Base-by-base conservation (phyloP, 64 coral and sea anemone genomes). In the Montipora cactus region DNA sequence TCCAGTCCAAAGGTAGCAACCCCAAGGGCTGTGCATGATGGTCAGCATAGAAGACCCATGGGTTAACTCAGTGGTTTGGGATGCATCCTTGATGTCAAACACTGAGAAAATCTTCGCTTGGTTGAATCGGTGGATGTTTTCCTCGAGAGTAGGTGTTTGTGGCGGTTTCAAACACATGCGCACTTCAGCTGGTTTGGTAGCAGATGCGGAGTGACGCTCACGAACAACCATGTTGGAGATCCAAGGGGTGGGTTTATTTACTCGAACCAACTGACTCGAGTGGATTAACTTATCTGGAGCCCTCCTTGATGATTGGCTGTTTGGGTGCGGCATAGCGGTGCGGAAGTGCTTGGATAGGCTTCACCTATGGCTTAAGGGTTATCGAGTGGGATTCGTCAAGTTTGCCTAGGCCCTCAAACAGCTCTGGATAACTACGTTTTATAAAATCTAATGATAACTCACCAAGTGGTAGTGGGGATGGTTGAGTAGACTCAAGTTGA, bases 161-260 rank as follows among this genome's bases (percentile, higher is more conserved):
- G 53, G 1, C 6, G 53, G 53, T 6, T 57, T 3, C 53, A 64
- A 64, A 15, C 91, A 86, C 6, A 86, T 92, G 2, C 81, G 21
- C 14, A 92, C 81, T 92, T 92, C 78, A 16, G 81, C 81, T 8
- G 90, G 90, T 76, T 92, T 77, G 49, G 49, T 78, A 44, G 90
- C 67, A 37, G 90, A 12, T 44, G 90, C 80, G 5, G 67, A 28
- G 28, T 28, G 69, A 51, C 69, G 80, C 81, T 92, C 90, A 44
- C 80, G 64, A 16, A 84, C 90, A 20, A 92, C 90, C 90, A 85
- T 92, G 59, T 64, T 92, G 46, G 90, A 92, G 49, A 92, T 71
- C 69, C 90, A 92, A 51, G 90, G 69, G 48, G 80, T 86, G 2
- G 80, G 90, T 84, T 92, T 49, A 77, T 92, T 92, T 85, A 75